Evolutionary conservation across 2,113 vertebrate genomes (phyloP), one percentile per base, ranked within the genome.

Genomic region (Cnemophilus loriae): DNA sequence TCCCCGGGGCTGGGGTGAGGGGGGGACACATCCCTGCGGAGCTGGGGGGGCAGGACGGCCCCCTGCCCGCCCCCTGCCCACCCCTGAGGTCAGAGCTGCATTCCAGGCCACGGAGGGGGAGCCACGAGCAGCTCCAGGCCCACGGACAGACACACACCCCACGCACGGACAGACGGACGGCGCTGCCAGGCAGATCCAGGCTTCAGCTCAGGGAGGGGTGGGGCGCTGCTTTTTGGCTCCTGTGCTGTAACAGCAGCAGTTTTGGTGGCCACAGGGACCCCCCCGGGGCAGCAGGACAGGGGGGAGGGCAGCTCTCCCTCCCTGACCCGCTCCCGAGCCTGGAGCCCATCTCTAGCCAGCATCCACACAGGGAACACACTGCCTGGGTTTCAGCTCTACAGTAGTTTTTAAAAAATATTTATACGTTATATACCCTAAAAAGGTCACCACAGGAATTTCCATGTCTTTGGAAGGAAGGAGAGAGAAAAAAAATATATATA

Each of bases 391-490:
- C 89, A 95, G 91, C 89, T 94, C 96, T 95, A 96, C 97, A 97
- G 96, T 78, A 97, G 96, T 96, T 96, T 89, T 94, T 94, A 90
- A 95, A 96, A 96, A 97, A 94, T 93, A 95, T 91, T 85, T 95
- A 83, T 93, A 95, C 0, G 68, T 87, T 46, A 78, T 89, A 84
- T 47, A 92, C 44, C 89, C 92, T 95, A 94, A 90, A 95, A 95
- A 95, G 95, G 91, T 96, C 70, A 94, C 97, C 97, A 97, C 96
- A 97, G 97, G 96, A 96, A 91, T 81, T 83, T 87, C 85, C 93
- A 35, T 85, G 80, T 96, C 94, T 96, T 93, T 94, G 95, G 91
- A 92, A 95, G 49, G 64, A 88, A 89, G 49, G 53, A 70, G 21
- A 49, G 13, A 13, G 41, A 65, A 32, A 49, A 55, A 70, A 63